These are phyloP conservation scores for Ambastaia sidthimunki DNA, from an alignment of 2,797 vertebrate species.

Conservation along the genomic window DNA sequence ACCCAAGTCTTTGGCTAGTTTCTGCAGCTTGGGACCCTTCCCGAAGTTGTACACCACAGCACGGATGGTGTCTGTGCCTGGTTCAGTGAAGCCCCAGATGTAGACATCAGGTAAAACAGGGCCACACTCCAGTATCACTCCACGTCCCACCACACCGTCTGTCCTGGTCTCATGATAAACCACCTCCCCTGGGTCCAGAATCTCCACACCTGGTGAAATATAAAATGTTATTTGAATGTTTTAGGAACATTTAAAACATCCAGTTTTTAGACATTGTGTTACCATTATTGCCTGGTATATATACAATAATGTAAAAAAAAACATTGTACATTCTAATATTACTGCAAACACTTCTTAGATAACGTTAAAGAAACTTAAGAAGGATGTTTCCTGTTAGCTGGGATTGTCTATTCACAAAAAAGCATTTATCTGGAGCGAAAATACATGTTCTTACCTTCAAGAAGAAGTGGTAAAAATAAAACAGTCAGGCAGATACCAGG, in stretches of 20 bases:
- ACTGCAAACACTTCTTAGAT: too few species aligned
- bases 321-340: too few species aligned
- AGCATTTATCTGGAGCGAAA: background rate
- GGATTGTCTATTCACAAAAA: too few species aligned
- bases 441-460: conserved; percentile 70
- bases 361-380: too few species aligned
- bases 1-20: conserved; percentile 78
- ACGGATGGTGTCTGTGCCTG: conserved; percentile 70
- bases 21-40: conserved; percentile 73
- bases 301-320: too few species aligned
- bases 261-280: too few species aligned
- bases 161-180: conserved; percentile 70
- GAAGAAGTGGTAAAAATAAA: conserved; percentile 55
- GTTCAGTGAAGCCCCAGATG: conserved; percentile 86
- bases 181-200: conserved; percentile 67
- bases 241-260: too few species aligned
- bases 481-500: conserved; percentile 66
- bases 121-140: conserved; percentile 82
- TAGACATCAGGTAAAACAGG: conserved; percentile 74
- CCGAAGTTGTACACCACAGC: conserved; percentile 81
- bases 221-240: too few species aligned
- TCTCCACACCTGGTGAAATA: conserved; percentile 68
- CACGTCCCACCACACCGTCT: conserved; percentile 79
- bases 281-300: too few species aligned
- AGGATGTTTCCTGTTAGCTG: background rate